These are phyloP conservation scores for Xanthorhoe spadicearia DNA, from an alignment of 2,888 invertebrate genomes.

Conservation along the genomic window DNA sequence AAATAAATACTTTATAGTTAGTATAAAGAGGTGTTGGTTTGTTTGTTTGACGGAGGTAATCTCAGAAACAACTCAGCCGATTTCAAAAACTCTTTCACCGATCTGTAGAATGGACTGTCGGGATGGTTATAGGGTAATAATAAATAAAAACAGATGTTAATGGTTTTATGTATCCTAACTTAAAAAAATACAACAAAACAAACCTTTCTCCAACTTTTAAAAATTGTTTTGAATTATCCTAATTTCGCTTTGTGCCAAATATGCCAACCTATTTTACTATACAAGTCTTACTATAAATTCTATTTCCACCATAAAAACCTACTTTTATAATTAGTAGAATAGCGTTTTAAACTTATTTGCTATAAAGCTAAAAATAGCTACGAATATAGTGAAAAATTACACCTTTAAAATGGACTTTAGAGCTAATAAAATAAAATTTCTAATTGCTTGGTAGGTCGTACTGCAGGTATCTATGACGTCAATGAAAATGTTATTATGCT, in stretches of 20 bases:
- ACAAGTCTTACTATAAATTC: neutral
- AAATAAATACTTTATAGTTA: neutral
- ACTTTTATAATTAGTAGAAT: slow-evolving; percentile 20
- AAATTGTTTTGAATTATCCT: too few relatives aligned
- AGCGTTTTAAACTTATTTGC: slow-evolving; percentile 25
- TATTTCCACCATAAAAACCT: slow-evolving; percentile 32
- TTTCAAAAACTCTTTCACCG: too few relatives aligned
- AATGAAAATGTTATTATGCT: slow-evolving; percentile 61
- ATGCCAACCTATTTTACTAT: neutral
- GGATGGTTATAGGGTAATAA: too few relatives aligned
- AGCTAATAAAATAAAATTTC: slow-evolving; percentile 30
- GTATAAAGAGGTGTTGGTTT: too few relatives aligned
- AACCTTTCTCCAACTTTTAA: too few relatives aligned
- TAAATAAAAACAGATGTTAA: too few relatives aligned
- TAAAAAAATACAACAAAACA: too few relatives aligned
- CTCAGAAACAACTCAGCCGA: too few relatives aligned
- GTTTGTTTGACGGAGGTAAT: too few relatives aligned
- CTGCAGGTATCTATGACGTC: slow-evolving; percentile 63
- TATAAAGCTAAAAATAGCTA: slow-evolving; percentile 26
- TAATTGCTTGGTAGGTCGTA: slow-evolving; percentile 37
- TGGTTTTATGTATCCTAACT: too few relatives aligned
- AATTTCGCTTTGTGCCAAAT: neutral
- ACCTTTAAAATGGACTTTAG: slow-evolving; percentile 38
- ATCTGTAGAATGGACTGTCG: too few relatives aligned
- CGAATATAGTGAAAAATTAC: slow-evolving; percentile 8